Evolutionary conservation across 2,797 vertebrate species (phyloP).

Genomic region (Gymnoscopelus braueri): DNA sequence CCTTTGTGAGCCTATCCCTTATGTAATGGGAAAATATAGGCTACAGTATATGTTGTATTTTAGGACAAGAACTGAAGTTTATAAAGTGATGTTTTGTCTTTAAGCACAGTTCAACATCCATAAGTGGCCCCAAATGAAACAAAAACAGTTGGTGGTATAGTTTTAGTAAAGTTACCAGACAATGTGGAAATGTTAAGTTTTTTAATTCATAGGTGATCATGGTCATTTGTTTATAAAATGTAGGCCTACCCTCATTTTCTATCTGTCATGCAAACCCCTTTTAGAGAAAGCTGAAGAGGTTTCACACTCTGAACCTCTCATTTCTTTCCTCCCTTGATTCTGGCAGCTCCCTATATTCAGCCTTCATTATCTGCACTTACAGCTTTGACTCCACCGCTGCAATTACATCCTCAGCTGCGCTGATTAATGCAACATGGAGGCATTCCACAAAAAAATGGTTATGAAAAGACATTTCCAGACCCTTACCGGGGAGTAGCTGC

Average conservation of each 20-base stretch:
- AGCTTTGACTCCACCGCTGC: constrained; percentile 81
- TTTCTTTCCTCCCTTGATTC: constrained; percentile 67
- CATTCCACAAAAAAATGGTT: constrained; percentile 77
- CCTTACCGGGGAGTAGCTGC: constrained; percentile 75
- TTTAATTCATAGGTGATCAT: background rate
- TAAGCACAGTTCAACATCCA: background rate
- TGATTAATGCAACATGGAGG: constrained; percentile 83
- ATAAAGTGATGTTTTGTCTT: background rate
- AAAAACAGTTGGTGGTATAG: too few species aligned
- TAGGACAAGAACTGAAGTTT: constrained; percentile 8
- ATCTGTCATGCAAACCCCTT: constrained; percentile 15
- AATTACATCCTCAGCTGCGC: constrained; percentile 84
- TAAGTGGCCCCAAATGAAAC: too few species aligned
- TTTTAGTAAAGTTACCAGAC: too few species aligned
- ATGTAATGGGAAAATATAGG: too few species aligned
- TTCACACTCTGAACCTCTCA: constrained; percentile 69
- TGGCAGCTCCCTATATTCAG: constrained; percentile 73
- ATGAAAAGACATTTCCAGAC: constrained; percentile 78
- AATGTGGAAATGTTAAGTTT: background rate
- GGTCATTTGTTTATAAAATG: constrained; percentile 34
- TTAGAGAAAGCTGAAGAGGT: constrained; percentile 48
- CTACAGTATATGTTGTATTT: background rate
- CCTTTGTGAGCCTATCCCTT: constrained; percentile 14
- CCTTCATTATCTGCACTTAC: constrained; percentile 83
- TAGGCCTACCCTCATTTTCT: constrained; percentile 24